Evolutionary conservation across 2,797 vertebrate species (phyloP), one percentile per base, ranked within the genome.

Genomic region (Hoplostethus mediterraneus): DNA sequence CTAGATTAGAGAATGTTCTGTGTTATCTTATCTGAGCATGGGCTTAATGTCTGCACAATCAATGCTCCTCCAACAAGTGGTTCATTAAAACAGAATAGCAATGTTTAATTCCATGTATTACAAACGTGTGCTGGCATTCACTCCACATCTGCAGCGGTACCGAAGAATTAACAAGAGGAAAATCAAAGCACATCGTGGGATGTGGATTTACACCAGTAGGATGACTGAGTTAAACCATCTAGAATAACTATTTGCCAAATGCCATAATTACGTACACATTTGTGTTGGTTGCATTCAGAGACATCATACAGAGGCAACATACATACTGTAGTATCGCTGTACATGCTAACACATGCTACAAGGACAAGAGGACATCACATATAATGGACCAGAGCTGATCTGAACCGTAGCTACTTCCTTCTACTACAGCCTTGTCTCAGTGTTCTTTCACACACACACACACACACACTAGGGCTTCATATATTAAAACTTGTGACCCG

Each of bases 41-140:
- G 85, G 87, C 92, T 93, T 94, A 93, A 92, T 94, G 93, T 91
- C 87, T 82, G 82, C 81, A 91, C 87, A 92, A 92, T 92, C 92
- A 90, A 93, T 91, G 92, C 68, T 75, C 70, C 67, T 81, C 80
- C 87, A 93, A 94, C 92, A 94, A 93, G 93, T 94, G 91, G 90
- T 93, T 93, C 89, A 94, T 93, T 94, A 94, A 92, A 90, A 86
- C 85, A 90, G 91, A 92, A 94, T 86, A 75, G 86, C 80, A 84
- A 90, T 88, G 89, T 92, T 92, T 93, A 91, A 93, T 92, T 91
- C 90, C 72, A 52, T 77, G 86, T 86, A 85, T 87, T 87, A 85
- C 83, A 83, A 85, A 91, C 75, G 73, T 86, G 67, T 55, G 44
- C 75, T 70, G 84, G 75, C 64, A 75, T 59, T 55, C 63, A 45